Percentiles rank a stretch among this genome's conserved stretches.
Conservation (phyloP, 2,797 vertebrate species). For the Manis javanica region DNA sequence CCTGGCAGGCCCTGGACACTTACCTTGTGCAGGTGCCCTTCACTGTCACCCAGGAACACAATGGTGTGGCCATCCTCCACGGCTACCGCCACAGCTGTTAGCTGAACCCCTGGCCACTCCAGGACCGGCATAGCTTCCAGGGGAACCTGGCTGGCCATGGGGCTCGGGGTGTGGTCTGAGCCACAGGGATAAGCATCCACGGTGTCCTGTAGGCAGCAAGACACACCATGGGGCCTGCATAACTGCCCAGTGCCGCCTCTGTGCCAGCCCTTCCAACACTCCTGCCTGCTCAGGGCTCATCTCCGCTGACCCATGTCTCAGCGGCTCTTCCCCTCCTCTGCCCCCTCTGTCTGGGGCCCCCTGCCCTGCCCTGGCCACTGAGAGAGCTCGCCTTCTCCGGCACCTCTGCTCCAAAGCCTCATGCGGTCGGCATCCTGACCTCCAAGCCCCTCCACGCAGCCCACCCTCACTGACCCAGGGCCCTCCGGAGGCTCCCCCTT, state of each 20-base stretch:
- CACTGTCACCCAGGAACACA: conserved; percentile 96
- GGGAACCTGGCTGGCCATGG: conserved; percentile 94
- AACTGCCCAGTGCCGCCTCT: no score
- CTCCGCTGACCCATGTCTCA: neutral
- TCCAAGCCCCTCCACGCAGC: neutral
- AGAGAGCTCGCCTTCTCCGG: neutral
- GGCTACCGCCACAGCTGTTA: conserved; percentile 95
- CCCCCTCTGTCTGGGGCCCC: neutral
- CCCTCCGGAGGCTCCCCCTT: no score
- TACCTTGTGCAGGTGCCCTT: conserved; percentile 96
- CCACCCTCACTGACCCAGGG: neutral
- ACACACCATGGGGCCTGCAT: neutral
- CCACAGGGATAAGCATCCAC: conserved; percentile 96
- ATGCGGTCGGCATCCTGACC: neutral
- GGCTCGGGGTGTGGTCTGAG: conserved; percentile 98
- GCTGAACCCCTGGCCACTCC: conserved; percentile 92
- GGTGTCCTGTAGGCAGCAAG: conserved; percentile 90
- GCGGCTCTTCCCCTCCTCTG: neutral
- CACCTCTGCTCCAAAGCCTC: neutral
- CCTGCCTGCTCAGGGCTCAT: neutral
- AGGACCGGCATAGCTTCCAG: conserved; percentile 92
- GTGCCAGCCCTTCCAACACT: no score
- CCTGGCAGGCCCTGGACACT: neutral
- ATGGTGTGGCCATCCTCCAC: conserved; percentile 92
- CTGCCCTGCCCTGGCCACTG: neutral